Percentiles rank a stretch among this genome's conserved stretches.
Evolutionary conservation across 1,140 invertebrate species (phyloP).

Genomic region (Bombus ignitus): DNA sequence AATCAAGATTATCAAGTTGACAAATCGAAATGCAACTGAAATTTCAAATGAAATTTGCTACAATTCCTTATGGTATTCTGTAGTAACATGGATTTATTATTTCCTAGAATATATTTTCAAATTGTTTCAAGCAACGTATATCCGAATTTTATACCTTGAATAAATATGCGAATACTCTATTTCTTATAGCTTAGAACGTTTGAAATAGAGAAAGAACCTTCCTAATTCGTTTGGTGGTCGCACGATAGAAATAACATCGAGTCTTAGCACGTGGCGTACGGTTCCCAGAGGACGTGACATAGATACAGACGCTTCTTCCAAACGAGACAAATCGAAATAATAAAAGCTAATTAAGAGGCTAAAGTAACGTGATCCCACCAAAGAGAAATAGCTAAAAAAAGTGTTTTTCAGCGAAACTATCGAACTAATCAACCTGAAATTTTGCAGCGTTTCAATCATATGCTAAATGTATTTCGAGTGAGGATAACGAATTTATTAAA

Average conservation of each 20-base stretch:
- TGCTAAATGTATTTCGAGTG: background rate
- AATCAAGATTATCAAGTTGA: too few species aligned
- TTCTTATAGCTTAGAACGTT: too few species aligned
- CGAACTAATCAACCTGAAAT: background rate
- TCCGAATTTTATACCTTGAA: too few species aligned
- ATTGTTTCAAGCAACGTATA: too few species aligned
- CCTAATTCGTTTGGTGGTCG: constrained; percentile 5
- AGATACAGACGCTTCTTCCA: background rate
- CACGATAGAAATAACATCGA: background rate
- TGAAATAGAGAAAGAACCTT: background rate
- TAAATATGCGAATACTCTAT: background rate
- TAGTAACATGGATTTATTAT: too few species aligned
- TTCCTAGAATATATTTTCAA: too few species aligned
- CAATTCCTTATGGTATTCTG: too few species aligned
- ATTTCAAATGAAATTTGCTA: too few species aligned
- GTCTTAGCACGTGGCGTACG: background rate
- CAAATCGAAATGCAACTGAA: too few species aligned
- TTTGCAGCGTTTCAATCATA: background rate
- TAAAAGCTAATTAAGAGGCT: background rate
- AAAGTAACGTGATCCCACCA: background rate
- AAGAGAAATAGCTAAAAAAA: background rate
- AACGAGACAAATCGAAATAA: constrained; percentile 9
- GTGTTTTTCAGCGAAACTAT: background rate
- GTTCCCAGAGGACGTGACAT: background rate
- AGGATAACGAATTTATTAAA: background rate